These are phyloP conservation scores for Microcebus griseorufus DNA, from an alignment of 2,113 vertebrate species.

Conservation along the genomic window DNA sequence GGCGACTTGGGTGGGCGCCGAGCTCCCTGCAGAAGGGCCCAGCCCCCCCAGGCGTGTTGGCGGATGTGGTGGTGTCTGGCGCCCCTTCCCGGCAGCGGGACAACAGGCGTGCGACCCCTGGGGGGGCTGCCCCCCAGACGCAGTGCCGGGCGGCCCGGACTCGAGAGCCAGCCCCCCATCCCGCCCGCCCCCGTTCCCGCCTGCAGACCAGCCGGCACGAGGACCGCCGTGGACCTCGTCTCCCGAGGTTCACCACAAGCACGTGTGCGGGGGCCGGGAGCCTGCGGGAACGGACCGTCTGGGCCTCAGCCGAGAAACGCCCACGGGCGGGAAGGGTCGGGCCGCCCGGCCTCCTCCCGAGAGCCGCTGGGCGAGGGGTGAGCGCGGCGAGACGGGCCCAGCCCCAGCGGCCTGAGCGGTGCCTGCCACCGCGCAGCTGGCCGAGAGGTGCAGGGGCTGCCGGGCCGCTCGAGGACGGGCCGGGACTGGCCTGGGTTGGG, in stretches of 20 bases:
- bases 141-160: not conserved
- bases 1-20: not conserved
- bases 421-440: conserved; percentile 52
- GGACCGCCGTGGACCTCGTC: conserved; percentile 4
- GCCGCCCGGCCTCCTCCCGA: conserved; percentile 60
- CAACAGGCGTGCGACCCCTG: not conserved
- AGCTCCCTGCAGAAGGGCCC: not conserved
- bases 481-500: too few species aligned
- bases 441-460: conserved; percentile 71
- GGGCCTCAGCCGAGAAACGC: conserved; percentile 55
- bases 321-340: conserved; percentile 70
- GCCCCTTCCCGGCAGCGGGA: not conserved
- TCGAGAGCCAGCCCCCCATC: not conserved
- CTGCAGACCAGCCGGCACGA: not conserved
- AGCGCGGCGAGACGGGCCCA: conserved; percentile 59
- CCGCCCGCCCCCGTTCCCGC: not conserved
- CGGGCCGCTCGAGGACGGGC: not conserved
- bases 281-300: conserved; percentile 11
- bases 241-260: conserved; percentile 40
- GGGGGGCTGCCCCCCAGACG: not conserved
- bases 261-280: not conserved
- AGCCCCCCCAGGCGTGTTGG: not conserved
- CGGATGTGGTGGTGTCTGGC: not conserved
- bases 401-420: conserved; percentile 60
- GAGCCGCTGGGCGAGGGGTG: conserved; percentile 60